Evolutionary conservation across 2,113 vertebrate genomes (phyloP), one percentile per base, ranked within the genome.

Genomic region (Otolemur garnettii): DNA sequence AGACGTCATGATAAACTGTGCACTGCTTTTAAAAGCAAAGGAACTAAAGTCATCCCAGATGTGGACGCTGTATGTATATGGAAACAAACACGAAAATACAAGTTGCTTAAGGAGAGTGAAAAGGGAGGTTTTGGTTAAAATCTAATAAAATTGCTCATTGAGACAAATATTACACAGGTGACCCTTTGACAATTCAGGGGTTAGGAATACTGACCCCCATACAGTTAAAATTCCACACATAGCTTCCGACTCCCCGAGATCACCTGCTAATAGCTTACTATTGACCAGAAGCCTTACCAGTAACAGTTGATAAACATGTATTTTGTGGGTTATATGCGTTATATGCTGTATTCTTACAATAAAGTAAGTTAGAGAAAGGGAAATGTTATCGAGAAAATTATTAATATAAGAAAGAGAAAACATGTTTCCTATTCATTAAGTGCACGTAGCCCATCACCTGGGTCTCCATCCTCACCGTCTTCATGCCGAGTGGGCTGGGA

Each of bases 1-100:
- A 50, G 26, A 81, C 85, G n/a, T 50, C 77, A 69, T 45, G 45
- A 68, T n/a, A 77, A 38, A 69, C 10, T 10, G 45, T 91, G 18
- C 35, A 42, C 26, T 85, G 72, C 59, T 62, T 92, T 90, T 59
- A n/a, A 77, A 96, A 78, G n/a, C 13, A 80, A 64, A 77, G 53
- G 55, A 75, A 50, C 17, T 26, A 62, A 92, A 30, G 2, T 66
- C 26, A 17, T 71, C 8, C 33, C 15, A 83, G 28, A 26, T 28
- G n/a, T 95, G 60, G 93, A 33, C n/a, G 12, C 28, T 53, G n/a
- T 6, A 55, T 57, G 5, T 33, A 28, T 71, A 80, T 33, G 24
- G 7, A 81, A 88, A 87, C 5, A 53, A 59, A 74, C 30, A 57
- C 10, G 24, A 62, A 2, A 28, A 68, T 60, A n/a, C 59, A 82